Evolutionary conservation across 1,140 invertebrate genomes (phyloP).

Genomic region (Spodoptera frugiperda): DNA sequence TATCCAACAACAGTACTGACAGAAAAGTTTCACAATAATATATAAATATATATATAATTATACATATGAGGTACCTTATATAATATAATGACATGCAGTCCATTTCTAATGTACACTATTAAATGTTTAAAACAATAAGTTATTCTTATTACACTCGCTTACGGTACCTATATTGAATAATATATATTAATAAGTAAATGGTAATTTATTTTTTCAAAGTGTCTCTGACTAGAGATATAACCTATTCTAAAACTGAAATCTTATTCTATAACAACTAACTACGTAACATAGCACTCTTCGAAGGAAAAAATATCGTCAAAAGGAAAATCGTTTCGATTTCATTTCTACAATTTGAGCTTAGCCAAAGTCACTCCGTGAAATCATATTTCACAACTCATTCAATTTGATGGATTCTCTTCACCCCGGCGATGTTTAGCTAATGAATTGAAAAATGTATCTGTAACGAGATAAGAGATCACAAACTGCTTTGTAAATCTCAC

Average conservation of each 20-base stretch:
- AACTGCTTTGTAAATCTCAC: not conserved
- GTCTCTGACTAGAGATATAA: slow-evolving; percentile 84
- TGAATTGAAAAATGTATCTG: slow-evolving; percentile 19
- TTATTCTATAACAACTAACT: slow-evolving; percentile 73
- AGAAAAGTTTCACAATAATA: slow-evolving; percentile 79
- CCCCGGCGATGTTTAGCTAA: slow-evolving; percentile 3
- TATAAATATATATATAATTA: slow-evolving; percentile 28
- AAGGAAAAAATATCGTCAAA: slow-evolving; percentile 70
- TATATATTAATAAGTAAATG: slow-evolving; percentile 82
- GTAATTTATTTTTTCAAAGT: slow-evolving; percentile 82
- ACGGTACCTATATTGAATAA: slow-evolving; percentile 73
- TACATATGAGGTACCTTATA: slow-evolving; percentile 52
- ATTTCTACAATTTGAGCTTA: slow-evolving; percentile 80
- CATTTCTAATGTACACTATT: slow-evolving; percentile 67
- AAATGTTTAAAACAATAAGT: slow-evolving; percentile 81
- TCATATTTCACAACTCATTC: slow-evolving; percentile 74
- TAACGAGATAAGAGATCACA: not conserved
- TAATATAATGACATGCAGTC: slow-evolving; percentile 64
- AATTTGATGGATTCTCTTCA: slow-evolving; percentile 42
- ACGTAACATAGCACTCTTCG: slow-evolving; percentile 80
- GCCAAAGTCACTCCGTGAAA: slow-evolving; percentile 81
- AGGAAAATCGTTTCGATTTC: slow-evolving; percentile 60
- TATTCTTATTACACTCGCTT: slow-evolving; percentile 78
- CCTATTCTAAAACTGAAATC: slow-evolving; percentile 77
- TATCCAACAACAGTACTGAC: slow-evolving; percentile 74